Evolutionary conservation across 2,797 vertebrate species (phyloP), one percentile per base, ranked within the genome.

Genomic region (Neosalanx taihuensis): DNA sequence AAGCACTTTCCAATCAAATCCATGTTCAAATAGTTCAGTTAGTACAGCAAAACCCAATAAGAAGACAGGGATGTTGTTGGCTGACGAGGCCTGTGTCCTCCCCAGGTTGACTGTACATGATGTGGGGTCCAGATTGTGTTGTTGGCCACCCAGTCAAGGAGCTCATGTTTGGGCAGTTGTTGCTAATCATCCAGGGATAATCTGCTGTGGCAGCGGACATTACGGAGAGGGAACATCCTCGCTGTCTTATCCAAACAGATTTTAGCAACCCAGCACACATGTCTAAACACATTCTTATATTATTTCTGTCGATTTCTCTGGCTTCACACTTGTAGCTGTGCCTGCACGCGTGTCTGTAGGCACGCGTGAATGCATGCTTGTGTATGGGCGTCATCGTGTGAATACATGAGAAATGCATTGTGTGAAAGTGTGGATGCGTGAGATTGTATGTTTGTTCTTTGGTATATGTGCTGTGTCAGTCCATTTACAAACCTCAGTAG

Each of bases 401-500:
- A 13, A 13, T 3, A 12, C 41, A 46, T 6, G 33, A 35, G 33
- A 6, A 35, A 35, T 0, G 33, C 33, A 6, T 35, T 71, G 72
- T 73, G 51, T 3, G 30, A 60, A 72, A 63, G 56, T 18, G 3
- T 3, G 46, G 4, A 13, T 20, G 33, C 33, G 70, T 58, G 76
- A 41, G 37, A 7, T 41, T 64, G 75, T 61, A 17, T 35, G 61
- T 31, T 64, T 68, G 59, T 20, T 72, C 72, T 64, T 69, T 5
- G 70, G 75, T 72, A 75, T 12, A 49, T 3, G 35, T 0, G 37
- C 65, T 70, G 53, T 69, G 51, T 73, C 67, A 79, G 72, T 57
- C 67, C 70, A 76, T 70, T 77, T 71, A 74, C 83, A 79, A 86
- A 77, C 79, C 81, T 79, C 74, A 79, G 76, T 75, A 71, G 78